Percentiles rank a stretch among this genome's conserved stretches.
These are phyloP conservation scores for Pinna nobilis DNA, from an alignment of 1,140 invertebrate genomes.

Conservation along the genomic window DNA sequence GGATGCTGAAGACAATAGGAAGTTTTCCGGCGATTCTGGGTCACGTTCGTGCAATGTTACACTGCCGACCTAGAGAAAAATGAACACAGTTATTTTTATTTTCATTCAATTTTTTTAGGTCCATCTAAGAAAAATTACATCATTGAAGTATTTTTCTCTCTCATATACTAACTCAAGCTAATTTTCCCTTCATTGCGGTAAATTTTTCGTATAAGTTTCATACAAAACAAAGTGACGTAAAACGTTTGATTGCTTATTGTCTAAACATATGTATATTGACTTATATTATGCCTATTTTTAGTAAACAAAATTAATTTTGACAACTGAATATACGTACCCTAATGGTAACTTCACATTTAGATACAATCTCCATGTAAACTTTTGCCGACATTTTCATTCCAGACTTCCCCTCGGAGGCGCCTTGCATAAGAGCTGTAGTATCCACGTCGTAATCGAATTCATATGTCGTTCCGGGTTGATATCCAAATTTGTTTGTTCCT, in stretches of 20 bases:
- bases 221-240: no score
- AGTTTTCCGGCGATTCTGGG: constrained; percentile 22
- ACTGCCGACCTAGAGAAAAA: constrained; percentile 46
- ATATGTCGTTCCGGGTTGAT: constrained; percentile 80
- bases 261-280: no score
- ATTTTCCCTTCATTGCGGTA: neutral
- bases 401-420: constrained; percentile 77
- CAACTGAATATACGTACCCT: no score
- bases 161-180: neutral
- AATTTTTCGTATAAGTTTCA: no score
- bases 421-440: constrained; percentile 79
- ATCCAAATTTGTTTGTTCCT: constrained; percentile 75
- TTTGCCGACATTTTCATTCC: constrained; percentile 78
- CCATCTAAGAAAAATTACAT: neutral
- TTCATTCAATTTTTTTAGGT: no score
- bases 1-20: constrained; percentile 22
- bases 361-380: constrained; percentile 79
- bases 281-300: no score
- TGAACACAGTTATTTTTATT: neutral
- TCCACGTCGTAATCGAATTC: constrained; percentile 80
- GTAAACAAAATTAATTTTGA: no score
- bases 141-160: neutral
- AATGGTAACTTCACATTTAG: constrained; percentile 80
- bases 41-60: constrained; percentile 52
- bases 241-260: no score